Evolutionary conservation across 1,140 invertebrate species (phyloP), one percentile per base, ranked within the genome.

Genomic region (Coenobita brevimanus): DNA sequence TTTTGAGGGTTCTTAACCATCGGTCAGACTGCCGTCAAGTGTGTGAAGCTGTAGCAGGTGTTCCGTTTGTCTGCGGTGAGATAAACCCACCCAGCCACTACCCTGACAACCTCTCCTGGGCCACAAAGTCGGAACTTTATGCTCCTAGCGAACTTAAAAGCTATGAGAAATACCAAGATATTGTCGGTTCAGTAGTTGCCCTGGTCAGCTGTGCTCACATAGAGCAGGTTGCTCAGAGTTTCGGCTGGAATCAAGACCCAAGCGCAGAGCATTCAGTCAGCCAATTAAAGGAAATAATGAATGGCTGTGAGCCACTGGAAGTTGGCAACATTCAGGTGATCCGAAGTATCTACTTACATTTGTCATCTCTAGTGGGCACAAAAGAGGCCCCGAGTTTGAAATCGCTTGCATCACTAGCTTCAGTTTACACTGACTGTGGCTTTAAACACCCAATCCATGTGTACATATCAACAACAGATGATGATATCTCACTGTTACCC

Each of bases 11-110:
- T 21, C 33, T 71, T 33, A 84, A 84, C 38, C 50, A 50, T 10
- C 69, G 50, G n/a, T 15, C n/a, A n/a, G 82, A 84, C 50, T 84
- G 69, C 54, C 46, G 6, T 0, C 27, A 62, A 30, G 21, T 84
- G 6, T 84, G 82, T 30, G 17, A 24, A n/a, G 82, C 30, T 3
- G 69, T 84, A 17, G 60, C 1, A 43, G 50, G 38, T 54, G 36
- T 43, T 30, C 69, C 43, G 3, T 84, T 73, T 84, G 36, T 84
- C 17, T 84, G 24, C 60, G 82, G 82, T 75, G 81, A 24, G 36
- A 13, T 36, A 57, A 10, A 13, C 13, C 50, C 27, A 57, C 82
- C 82, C 27, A 17, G 4, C 15, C 46, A 27, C 3, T 84, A 84
- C 54, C 82, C 82, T 1, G 10, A 21, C 15, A 84, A 38, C 21